Base-by-base conservation (phyloP, 53 echinoderm and acorn worm genomes). In the Astropecten irregularis region DNA sequence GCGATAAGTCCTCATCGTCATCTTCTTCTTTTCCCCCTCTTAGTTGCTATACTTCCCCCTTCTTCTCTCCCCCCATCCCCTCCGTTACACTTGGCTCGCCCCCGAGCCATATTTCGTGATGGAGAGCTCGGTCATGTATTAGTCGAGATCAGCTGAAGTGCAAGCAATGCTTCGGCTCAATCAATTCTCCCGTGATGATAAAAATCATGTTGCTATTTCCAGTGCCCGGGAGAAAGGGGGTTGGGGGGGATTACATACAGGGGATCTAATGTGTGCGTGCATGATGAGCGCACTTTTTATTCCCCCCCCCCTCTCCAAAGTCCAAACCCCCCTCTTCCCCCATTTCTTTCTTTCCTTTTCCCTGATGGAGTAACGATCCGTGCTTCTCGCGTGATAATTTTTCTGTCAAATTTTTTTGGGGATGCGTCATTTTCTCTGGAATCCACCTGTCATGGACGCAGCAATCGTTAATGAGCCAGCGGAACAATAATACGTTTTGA, bases 141-240 rank as follows among this genome's bases (percentile, higher is more conserved):
- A 84, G 72, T 84, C 84, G 71, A 84, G 66, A 52, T 71, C 71
- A 84, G 84, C 71, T 84, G 60, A 84, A 71, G 71, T 84, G 84
- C 84, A 36, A 84, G 84, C 71, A 84, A 84, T 49, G 84, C 71
- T 72, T 29, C 62, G 64, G 59, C 84, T 84, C 84, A 84, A 84
- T 84, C 72, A 84, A 84, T 84, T 72, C 71, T 60, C 84, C 72
- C 72, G 27, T 84, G 84, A 59, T 84, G 84, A 84, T 84, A 84
- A 84, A 84, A 84, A 84, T 84, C 84, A 84, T 84, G 84, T 84
- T 84, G 71, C 72, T 72, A 71, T 71, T 71, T 84, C 66, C 71
- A 59, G 36, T 69, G 70, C 69, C 84, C 72, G 18, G 31, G 71
- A 72, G 84, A 62, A 84, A 82, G 26, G n/a, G n/a, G n/a, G n/a